Percentiles rank a stretch among this genome's conserved stretches.
phyloP scores from a whole-genome alignment of 2,888 invertebrate species.

The Meiosimyza platycephala region DNA sequence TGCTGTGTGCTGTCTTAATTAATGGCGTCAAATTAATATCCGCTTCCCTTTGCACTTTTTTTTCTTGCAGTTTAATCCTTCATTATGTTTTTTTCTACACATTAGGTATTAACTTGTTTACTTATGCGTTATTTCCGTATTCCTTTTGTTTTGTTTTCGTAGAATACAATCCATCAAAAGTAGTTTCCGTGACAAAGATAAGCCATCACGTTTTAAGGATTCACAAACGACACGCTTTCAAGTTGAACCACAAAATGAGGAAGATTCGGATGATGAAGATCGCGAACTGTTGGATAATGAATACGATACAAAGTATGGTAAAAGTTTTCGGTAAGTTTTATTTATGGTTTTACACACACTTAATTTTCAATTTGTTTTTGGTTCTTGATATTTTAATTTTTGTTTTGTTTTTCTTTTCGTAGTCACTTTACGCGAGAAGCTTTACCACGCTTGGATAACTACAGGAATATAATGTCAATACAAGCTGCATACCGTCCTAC shows the following conservation, averaged over 20 bases:
- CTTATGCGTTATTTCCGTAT: neutral
- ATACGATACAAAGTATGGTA: conserved; percentile 78
- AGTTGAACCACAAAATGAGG: conserved; percentile 67
- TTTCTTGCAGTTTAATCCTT: conserved; percentile 1
- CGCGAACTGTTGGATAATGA: conserved; percentile 69
- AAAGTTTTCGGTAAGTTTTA: conserved; percentile 77
- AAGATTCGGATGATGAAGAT: conserved; percentile 67
- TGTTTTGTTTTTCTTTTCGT: conserved; percentile 31
- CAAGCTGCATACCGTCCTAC: conserved; percentile 89
- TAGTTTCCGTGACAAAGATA: conserved; percentile 74
- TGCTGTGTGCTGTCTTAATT: neutral
- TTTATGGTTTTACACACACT: conserved; percentile 6
- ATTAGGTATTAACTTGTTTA: neutral
- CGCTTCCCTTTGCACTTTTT: neutral
- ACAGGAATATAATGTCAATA: conserved; percentile 88
- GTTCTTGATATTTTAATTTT: neutral
- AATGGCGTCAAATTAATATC: neutral
- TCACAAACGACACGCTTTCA: conserved; percentile 73
- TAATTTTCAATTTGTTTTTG: conserved; percentile 19
- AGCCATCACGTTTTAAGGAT: conserved; percentile 73
- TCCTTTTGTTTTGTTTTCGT: conserved; percentile 25
- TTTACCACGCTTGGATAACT: conserved; percentile 87
- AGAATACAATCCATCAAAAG: conserved; percentile 70
- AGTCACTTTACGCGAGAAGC: conserved; percentile 90
- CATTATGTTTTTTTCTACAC: neutral